phyloP scores from a whole-genome alignment of 2,797 vertebrate species.

The Loriculus beryllinus region DNA sequence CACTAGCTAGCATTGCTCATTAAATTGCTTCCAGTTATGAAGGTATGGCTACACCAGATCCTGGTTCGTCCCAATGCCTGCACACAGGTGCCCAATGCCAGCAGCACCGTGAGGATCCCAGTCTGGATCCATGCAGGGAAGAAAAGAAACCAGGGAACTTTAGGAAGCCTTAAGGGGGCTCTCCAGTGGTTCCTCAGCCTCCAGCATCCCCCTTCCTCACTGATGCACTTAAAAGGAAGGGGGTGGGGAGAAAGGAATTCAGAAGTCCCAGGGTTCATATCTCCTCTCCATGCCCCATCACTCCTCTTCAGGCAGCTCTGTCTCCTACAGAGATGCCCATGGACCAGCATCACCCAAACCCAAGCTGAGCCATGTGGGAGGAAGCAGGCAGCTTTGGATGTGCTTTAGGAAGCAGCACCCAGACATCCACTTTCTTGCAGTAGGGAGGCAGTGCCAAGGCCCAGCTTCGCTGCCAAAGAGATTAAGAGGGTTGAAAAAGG shows the following conservation, averaged over 20 bases:
- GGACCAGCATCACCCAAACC: neutral
- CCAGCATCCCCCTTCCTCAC: neutral
- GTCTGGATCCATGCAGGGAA: neutral
- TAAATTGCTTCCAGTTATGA: neutral
- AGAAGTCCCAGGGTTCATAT: accelerated
- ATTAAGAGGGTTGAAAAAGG: neutral
- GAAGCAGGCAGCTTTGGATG: neutral
- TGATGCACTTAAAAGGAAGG: accelerated
- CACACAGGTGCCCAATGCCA: accelerated
- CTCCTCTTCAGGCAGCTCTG: neutral
- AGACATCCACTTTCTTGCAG: neutral
- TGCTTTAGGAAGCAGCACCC: neutral
- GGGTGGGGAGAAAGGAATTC: accelerated
- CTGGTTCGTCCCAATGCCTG: neutral
- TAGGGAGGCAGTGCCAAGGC: neutral
- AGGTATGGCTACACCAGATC: neutral
- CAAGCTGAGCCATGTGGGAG: accelerated
- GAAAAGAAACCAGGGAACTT: neutral
- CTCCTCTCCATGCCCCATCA: accelerated
- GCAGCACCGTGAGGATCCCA: neutral
- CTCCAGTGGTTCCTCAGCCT: neutral
- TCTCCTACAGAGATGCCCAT: neutral
- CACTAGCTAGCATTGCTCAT: neutral
- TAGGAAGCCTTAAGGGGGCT: neutral
- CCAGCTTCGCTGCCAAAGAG: neutral